Conservation (phyloP, 1,140 invertebrate species). For the Phenacoccus solenopsis region DNA sequence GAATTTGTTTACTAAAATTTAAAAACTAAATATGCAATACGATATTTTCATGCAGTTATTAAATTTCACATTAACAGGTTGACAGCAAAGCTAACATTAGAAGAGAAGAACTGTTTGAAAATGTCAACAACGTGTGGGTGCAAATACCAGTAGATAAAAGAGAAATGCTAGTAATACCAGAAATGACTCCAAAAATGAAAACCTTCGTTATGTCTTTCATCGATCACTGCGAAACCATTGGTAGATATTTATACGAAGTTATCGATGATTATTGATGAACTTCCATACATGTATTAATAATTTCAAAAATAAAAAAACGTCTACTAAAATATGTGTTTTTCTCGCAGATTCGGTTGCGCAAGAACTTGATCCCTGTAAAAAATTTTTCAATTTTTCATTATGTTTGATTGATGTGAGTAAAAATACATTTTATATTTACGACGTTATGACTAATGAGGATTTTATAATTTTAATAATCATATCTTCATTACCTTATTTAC, state of each 20-base stretch:
- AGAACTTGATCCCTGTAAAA: not conserved
- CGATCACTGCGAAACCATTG: not conserved
- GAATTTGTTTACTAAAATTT: too few relatives aligned
- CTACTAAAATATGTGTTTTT: not conserved
- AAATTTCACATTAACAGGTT: not conserved
- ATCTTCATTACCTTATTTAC: too few relatives aligned
- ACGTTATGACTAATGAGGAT: too few relatives aligned
- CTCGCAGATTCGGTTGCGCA: not conserved
- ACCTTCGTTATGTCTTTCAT: not conserved
- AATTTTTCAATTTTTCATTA: not conserved
- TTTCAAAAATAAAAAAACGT: too few relatives aligned
- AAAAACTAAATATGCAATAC: too few relatives aligned
- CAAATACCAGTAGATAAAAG: not conserved
- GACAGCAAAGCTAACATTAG: not conserved
- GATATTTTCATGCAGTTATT: too few relatives aligned
- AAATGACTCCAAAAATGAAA: not conserved
- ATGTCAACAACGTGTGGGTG: not conserved
- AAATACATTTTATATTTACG: not conserved
- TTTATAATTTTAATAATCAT: too few relatives aligned
- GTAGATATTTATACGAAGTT: not conserved
- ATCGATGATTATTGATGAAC: too few relatives aligned
- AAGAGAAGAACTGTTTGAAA: not conserved
- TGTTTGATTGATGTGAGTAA: not conserved
- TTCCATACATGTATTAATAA: too few relatives aligned
- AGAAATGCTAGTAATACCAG: not conserved